Conservation (phyloP, 2,797 vertebrate genomes). For the Pseudotriccus pelzelni region DNA sequence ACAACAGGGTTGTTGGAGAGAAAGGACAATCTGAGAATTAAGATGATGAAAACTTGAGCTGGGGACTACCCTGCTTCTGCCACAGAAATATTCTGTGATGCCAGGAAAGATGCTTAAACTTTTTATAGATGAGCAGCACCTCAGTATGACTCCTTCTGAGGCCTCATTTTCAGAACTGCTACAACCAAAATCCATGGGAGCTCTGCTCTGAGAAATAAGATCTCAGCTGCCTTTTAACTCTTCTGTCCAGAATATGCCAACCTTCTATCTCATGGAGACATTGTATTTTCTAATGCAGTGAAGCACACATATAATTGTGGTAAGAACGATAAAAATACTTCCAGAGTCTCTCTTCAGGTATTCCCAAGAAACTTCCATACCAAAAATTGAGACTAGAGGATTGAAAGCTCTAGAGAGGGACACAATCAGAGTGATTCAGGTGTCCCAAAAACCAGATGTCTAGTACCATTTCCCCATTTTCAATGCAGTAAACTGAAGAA, state of each 20-base stretch:
- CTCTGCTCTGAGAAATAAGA: neutral
- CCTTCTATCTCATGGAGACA: neutral
- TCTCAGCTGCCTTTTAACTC: neutral
- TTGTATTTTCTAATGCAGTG: neutral
- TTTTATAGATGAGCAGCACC: neutral
- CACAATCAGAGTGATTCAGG: neutral
- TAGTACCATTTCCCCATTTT: neutral
- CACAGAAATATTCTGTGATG: neutral
- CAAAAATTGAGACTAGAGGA: neutral
- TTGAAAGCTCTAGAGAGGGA: neutral
- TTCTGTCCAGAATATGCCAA: neutral
- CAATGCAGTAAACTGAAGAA: neutral
- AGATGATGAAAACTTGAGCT: neutral
- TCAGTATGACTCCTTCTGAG: neutral
- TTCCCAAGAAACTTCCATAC: neutral
- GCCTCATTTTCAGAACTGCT: neutral
- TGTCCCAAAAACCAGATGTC: neutral
- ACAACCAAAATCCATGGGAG: neutral
- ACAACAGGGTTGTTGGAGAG: neutral
- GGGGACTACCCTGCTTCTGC: neutral
- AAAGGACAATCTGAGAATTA: constrained; percentile 18
- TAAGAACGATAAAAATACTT: neutral
- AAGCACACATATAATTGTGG: neutral
- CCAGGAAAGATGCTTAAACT: neutral
- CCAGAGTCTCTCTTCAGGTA: neutral